Evolutionary conservation across 2,113 vertebrate genomes (phyloP).

Genomic region (Holacanthus passer): DNA sequence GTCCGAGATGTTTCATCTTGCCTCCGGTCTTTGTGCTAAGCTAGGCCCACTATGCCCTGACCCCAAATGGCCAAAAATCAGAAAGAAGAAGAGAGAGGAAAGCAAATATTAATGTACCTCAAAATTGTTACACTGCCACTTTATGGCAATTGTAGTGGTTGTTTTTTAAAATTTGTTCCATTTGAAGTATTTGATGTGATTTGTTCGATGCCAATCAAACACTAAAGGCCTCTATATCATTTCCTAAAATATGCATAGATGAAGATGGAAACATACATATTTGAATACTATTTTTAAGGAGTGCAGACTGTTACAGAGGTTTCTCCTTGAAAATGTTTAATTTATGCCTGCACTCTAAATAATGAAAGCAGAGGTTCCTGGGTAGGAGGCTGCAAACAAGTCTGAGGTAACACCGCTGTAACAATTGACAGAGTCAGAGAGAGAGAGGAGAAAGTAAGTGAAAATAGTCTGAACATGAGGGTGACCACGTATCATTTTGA

Average conservation of each 20-base stretch:
- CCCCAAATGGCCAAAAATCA: too few relatives aligned
- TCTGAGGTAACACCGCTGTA: constrained; percentile 28
- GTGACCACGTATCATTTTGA: constrained; percentile 3
- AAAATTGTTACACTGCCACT: too few relatives aligned
- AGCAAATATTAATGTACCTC: too few relatives aligned
- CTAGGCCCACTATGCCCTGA: too few relatives aligned
- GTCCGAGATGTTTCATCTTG: too few relatives aligned
- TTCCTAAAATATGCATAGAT: constrained; percentile 28
- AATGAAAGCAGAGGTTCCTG: constrained; percentile 41
- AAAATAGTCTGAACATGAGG: background rate
- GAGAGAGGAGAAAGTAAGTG: background rate
- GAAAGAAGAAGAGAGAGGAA: too few relatives aligned
- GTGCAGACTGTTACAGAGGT: constrained; percentile 25
- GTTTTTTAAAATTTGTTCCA: background rate
- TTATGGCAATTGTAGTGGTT: background rate
- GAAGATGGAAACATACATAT: constrained; percentile 35
- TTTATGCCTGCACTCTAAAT: constrained; percentile 46
- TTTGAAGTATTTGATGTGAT: constrained; percentile 7
- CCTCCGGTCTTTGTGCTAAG: too few relatives aligned
- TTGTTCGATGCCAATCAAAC: background rate
- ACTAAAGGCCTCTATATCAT: background rate
- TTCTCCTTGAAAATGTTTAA: constrained; percentile 39
- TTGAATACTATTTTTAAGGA: constrained; percentile 41
- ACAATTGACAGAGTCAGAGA: constrained; percentile 2
- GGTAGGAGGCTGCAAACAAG: constrained; percentile 21